phyloP scores from a whole-genome alignment of 2,113 vertebrate genomes.

The Odobenus rosmarus region DNA sequence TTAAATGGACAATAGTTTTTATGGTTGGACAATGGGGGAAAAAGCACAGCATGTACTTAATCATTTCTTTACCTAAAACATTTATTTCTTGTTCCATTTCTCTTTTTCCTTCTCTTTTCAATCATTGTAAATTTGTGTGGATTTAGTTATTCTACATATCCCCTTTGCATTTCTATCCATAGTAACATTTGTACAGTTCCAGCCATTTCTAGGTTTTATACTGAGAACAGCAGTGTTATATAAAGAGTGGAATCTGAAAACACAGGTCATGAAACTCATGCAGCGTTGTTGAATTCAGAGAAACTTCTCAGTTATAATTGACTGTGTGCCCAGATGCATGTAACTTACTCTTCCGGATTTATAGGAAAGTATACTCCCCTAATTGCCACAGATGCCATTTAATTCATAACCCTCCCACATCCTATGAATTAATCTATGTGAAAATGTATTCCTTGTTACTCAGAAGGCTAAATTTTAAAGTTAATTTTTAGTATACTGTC shows the following conservation, averaged over 20 bases:
- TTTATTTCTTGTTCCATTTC: conserved; percentile 46
- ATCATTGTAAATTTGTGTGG: background rate
- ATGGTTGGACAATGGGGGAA: background rate
- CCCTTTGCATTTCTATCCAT: conserved; percentile 44
- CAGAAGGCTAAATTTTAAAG: background rate
- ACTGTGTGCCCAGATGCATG: background rate
- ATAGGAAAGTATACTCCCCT: background rate
- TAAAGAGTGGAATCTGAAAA: background rate
- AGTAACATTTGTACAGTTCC: background rate
- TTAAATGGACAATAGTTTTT: background rate
- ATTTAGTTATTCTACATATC: background rate
- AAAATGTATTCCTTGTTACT: background rate
- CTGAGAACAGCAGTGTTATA: background rate
- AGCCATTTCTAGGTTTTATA: background rate
- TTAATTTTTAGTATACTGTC: background rate
- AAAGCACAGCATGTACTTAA: background rate
- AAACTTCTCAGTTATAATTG: background rate
- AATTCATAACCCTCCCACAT: background rate
- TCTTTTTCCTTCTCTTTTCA: background rate
- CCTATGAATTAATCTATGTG: background rate
- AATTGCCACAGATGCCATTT: background rate
- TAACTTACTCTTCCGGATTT: background rate
- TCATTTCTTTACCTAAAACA: background rate
- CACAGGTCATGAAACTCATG: background rate
- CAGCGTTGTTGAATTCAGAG: background rate